Evolutionary conservation across 2,113 vertebrate species (phyloP), one percentile per base, ranked within the genome.

Genomic region (Xenopus borealis): DNA sequence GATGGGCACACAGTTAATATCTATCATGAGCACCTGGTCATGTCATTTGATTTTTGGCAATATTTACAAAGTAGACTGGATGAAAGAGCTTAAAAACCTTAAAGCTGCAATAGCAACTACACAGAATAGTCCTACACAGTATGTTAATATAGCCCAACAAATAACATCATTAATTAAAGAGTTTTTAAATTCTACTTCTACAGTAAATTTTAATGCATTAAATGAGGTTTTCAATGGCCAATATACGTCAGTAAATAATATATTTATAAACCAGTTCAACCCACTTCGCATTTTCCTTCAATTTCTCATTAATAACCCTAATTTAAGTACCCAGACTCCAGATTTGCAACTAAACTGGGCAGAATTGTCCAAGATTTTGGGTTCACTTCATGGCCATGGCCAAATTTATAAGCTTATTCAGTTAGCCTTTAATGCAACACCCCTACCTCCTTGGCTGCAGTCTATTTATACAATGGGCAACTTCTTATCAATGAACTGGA

Each of bases 241-340:
- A 55, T 10, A 63, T 12, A n/a, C 14, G 14, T 33, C 61, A 53
- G 27, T 17, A 1, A 63, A 62, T 78, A 0, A 0, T 83, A 81
- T 62, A 5, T 80, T 30, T n/a, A 67, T n/a, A 78, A 18, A 72
- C 68, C 85, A 72, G n/a, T 87, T 62, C 59, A 27, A 1, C 74
- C 81, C 55, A 80, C 81, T 18, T 70, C 81, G 80, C 40, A 40
- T 17, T 71, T 85, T 62, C 80, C 85, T 72, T 82, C 80, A 44
- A 33, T 75, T 80, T 1, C 1, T 78, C 19, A 12, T 77, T 55
- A 71, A 79, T 0, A 74, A 78, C 44, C 57, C 68, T 10, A 7
- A 13, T 1, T 55, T 76, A 45, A 47, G 23, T 63, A 68, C 75
- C 46, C 61, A 82, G 11, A 55, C 72, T 47, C 62, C 65, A 52